Conservation (phyloP, 2,797 vertebrate species). For the Balearica regulorum region DNA sequence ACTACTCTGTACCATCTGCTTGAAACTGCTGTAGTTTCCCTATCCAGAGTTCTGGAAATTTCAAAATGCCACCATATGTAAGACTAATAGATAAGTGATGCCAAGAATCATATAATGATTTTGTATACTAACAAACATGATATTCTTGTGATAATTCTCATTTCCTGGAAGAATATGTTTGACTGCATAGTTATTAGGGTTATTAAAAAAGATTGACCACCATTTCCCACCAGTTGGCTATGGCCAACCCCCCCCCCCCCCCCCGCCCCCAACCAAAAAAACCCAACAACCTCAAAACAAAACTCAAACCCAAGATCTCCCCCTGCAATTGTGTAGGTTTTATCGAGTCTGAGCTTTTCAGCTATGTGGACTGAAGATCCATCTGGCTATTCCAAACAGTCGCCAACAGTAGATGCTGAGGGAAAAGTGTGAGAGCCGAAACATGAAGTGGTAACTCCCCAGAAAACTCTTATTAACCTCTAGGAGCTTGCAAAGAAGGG, state of each 20-base stretch:
- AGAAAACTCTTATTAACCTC: background rate
- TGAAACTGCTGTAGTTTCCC: background rate
- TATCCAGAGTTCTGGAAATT: background rate
- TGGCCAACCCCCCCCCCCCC: background rate
- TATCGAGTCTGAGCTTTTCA: background rate
- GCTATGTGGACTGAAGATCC: background rate
- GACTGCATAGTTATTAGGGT: background rate
- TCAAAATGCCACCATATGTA: background rate
- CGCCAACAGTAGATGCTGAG: background rate
- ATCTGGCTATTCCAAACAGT: background rate
- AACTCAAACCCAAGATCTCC: background rate
- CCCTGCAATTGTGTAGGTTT: background rate
- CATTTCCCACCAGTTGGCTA: background rate
- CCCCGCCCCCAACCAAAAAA: background rate
- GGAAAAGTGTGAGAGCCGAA: background rate
- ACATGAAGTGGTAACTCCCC: background rate
- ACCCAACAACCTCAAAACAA: too few relatives aligned
- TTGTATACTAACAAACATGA: background rate
- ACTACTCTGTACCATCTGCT: background rate
- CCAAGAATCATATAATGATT: background rate
- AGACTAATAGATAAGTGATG: background rate
- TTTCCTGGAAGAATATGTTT: background rate
- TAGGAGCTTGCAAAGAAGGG: background rate
- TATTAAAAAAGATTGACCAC: background rate
- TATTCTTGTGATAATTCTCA: background rate